Evolutionary conservation across 2,797 vertebrate genomes (phyloP), one percentile per base, ranked within the genome.

Genomic region (Anguilla obscura): DNA sequence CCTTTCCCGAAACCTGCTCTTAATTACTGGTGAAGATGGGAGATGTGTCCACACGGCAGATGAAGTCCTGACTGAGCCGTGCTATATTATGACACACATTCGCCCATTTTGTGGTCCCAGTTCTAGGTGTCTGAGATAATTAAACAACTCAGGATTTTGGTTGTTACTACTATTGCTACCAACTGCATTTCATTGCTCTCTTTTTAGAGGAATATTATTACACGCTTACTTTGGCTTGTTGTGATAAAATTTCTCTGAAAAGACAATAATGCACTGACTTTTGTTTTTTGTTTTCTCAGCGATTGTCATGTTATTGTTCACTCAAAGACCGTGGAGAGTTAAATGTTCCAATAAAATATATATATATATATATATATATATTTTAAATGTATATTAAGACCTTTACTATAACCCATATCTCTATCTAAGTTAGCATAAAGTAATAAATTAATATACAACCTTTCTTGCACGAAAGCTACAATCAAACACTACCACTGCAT

Each of bases 21-120:
- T 87, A 87, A 88, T 88, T 88, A 86, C n/a, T 48, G 83, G 27
- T n/a, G 4, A 86, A 89, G 79, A 71, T 40, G n/a, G 63, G 79
- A 86, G 85, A 89, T 86, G 50, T 82, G 86, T 76, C 71, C 36
- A 52, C 12, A 45, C 76, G 40, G 24, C 86, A 79, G 52, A 88
- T 89, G 83, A 79, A 45, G 69, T 33, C 36, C 21, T 18, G 45
- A 52, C 24, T 36, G 50, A 1, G 1, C 33, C 30, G 3, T 69
- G 2, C 45, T 30, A 1, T 27, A 0, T 9, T 74, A 12, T 74
- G 36, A 7, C 45, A 12, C 48, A 1, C 14, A 8, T 27, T 33
- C 45, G 18, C 50, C 56, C 45, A 45, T 71, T 84, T 36, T 60
- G 84, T 54, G 66, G 87, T 60, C 54, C 82, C 30, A 50, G 24